A percentile compares a stretch with the other conserved stretches of the same genome.
phyloP scores from a whole-genome alignment of 2,888 invertebrate species.

The Geophilus truncorum region DNA sequence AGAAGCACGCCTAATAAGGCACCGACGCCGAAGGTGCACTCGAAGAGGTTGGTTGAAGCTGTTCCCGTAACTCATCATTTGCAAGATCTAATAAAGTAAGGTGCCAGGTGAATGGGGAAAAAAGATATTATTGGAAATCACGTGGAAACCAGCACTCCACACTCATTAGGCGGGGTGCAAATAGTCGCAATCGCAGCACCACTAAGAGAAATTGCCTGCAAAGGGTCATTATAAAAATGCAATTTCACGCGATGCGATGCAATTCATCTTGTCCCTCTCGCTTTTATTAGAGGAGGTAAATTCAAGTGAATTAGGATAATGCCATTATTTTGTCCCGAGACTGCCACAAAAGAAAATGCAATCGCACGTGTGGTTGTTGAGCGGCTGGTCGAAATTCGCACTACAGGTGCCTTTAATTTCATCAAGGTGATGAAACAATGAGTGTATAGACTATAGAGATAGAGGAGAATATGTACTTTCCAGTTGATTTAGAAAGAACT shows the following conservation, averaged over 20 bases:
- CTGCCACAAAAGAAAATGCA: not conserved
- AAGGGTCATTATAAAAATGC: conserved; percentile 3
- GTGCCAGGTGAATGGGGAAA: not conserved
- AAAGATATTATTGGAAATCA: conserved; percentile 16
- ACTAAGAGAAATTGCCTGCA: not conserved
- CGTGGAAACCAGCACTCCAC: not conserved
- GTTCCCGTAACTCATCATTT: conserved; percentile 1
- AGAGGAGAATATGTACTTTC: not conserved
- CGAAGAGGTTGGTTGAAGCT: not conserved
- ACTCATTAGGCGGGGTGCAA: not conserved
- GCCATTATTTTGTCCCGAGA: not conserved
- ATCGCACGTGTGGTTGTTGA: not conserved
- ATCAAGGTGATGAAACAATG: not conserved
- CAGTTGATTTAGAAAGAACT: not conserved
- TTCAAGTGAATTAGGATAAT: not conserved
- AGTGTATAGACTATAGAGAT: no score
- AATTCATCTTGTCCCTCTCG: not conserved
- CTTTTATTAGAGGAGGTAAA: not conserved
- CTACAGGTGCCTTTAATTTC: not conserved
- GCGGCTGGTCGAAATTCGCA: no score
- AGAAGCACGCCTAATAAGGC: not conserved
- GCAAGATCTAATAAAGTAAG: not conserved
- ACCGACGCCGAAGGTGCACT: not conserved
- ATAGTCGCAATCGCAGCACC: not conserved
- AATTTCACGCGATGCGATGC: not conserved